Evolutionary conservation across 2,888 invertebrate species (phyloP), one percentile per base, ranked within the genome.

Genomic region (Holacanthella duospinosa): DNA sequence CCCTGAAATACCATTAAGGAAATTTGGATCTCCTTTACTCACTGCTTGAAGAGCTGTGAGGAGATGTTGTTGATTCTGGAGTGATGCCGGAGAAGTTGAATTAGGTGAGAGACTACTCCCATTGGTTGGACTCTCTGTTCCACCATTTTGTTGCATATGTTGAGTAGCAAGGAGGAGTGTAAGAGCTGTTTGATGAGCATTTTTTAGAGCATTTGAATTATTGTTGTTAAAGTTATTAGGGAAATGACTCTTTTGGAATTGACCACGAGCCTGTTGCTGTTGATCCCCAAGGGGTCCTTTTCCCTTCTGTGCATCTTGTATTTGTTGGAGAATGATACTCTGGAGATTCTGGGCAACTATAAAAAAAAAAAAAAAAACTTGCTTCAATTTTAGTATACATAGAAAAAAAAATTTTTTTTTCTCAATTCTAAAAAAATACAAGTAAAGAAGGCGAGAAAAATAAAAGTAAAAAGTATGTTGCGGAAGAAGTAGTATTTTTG

Each of bases 291-390:
- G 28, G 29, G 56, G 57, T 43, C 70, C 71, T 55, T 71, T 72
- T 2, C 74, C 72, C 58, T 71, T 75, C 65, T 77, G 77, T n/a
- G 77, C 71, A 55, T 75, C 75, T 66, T 77, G 77, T 28, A 78
- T 77, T 69, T 78, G 78, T 64, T 76, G 76, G 65, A 77, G 71
- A 63, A 78, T 78, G 64, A 78, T 78, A 63, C 76, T 77, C 71
- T 78, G 77, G 27, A 78, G 74, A 69, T 76, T 78, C 67, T 78
- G 77, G 53, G 78, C 78, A 74, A 78, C 78, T 78, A 74, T 44
- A 72, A 72, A 53, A 36, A 61, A 56, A 64, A 59, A 26, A 55
- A 4, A 21, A 16, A 4, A 16, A n/a, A 4, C 16, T 48, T 21
- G n/a, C 16, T 36, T 36, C 36, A 6, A 36, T 36, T 36, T 36